Conservation (phyloP, 2,888 invertebrate species). For the Metellina segmentata region DNA sequence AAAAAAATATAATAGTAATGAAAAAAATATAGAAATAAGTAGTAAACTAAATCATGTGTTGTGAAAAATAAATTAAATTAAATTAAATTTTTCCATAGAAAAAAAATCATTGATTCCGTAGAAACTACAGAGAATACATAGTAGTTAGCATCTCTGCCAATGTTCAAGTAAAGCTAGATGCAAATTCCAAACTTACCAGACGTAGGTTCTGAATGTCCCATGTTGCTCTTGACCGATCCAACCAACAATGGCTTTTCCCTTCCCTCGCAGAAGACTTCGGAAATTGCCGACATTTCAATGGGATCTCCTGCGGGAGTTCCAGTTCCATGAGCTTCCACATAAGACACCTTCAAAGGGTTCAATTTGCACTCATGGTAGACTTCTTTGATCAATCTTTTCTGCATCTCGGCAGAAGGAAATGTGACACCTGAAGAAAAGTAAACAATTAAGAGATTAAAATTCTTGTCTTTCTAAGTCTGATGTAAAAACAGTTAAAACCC, state of each 20-base stretch:
- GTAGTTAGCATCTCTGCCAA: not conserved
- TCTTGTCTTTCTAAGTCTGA: no score
- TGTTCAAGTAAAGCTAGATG: not conserved
- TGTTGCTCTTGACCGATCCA: slow-evolving; percentile 98
- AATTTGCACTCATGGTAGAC: slow-evolving; percentile 92
- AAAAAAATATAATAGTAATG: no score
- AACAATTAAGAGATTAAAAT: not conserved
- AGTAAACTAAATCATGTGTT: no score
- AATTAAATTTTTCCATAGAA: no score
- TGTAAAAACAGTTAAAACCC: no score
- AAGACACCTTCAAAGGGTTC: slow-evolving; percentile 90
- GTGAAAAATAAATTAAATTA: no score
- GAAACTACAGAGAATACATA: not conserved
- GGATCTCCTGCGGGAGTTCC: slow-evolving; percentile 99
- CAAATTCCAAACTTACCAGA: slow-evolving; percentile 60
- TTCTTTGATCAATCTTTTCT: slow-evolving; percentile 86
- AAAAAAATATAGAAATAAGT: no score
- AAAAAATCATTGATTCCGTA: not conserved
- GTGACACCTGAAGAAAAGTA: slow-evolving; percentile 81
- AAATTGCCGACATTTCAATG: slow-evolving; percentile 97
- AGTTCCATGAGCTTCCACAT: slow-evolving; percentile 99
- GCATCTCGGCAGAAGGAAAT: slow-evolving; percentile 84
- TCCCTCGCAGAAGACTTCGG: slow-evolving; percentile 92
- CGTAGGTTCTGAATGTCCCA: slow-evolving; percentile 95
- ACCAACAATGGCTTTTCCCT: slow-evolving; percentile 90